Evolutionary conservation across 2,888 invertebrate genomes (phyloP).

Genomic region (Nemotelus nigrinus): DNA sequence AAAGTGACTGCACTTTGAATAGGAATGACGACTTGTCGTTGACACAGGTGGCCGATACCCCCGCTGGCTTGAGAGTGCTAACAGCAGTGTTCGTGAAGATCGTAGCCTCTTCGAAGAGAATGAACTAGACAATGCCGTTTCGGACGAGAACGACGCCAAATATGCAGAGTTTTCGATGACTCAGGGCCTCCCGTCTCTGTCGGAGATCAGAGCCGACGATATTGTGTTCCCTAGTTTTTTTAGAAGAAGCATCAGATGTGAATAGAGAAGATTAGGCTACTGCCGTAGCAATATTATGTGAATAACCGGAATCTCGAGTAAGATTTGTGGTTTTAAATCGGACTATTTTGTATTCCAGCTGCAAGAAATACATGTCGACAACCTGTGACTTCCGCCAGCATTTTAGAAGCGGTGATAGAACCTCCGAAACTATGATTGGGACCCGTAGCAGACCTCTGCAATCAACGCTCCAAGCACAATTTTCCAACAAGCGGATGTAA

Average conservation of each 20-base stretch:
- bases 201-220: slow-evolving; percentile 64
- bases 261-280: slow-evolving; percentile 39
- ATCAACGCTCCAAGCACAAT: no score
- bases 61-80: not conserved
- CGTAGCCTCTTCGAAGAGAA: slow-evolving; percentile 83
- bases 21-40: slow-evolving; percentile 49
- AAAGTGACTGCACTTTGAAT: slow-evolving; percentile 46
- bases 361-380: no score
- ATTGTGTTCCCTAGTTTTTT: slow-evolving; percentile 70
- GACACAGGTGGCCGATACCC: not conserved
- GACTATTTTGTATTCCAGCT: no score
- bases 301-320: no score
- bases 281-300: no score
- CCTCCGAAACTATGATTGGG: no score
- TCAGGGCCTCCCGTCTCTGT: slow-evolving; percentile 59
- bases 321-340: no score
- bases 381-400: no score
- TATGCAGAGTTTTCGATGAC: slow-evolving; percentile 69
- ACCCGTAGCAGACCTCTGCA: no score
- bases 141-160: slow-evolving; percentile 79
- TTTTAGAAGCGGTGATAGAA: no score
- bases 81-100: slow-evolving; percentile 67
- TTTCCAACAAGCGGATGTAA: no score
- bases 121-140: slow-evolving; percentile 85
- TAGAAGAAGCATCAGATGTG: slow-evolving; percentile 59